Evolutionary conservation across 2,888 invertebrate species (phyloP), one percentile per base, ranked within the genome.

Genomic region (Carterocephalus palaemon): DNA sequence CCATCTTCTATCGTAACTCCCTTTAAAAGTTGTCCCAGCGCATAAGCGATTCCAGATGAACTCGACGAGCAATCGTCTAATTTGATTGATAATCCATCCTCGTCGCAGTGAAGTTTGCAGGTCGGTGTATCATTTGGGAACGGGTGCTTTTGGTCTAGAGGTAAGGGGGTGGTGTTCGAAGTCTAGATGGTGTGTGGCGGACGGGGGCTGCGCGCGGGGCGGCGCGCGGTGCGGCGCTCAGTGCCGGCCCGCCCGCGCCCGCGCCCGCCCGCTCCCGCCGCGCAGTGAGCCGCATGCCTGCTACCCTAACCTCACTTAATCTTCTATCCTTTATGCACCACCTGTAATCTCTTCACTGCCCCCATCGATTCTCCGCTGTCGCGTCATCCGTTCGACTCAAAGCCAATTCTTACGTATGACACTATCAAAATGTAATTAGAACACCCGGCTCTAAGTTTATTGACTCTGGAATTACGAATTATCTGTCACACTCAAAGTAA

Each of bases 221-320:
- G 52, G 68, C 54, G 75, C 79, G 78, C 77, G 78, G 81, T 81
- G 80, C 82, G 77, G 77, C n/a, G n/a, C 67, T 78, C 83, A 83
- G 85, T 85, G 79, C 77, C 66, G 77, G 75, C 75, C 75, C 78
- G 73, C 83, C 78, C 81, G 81, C 82, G 76, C 80, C 81, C 81
- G 78, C 81, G 73, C 78, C 77, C 82, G 75, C 79, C 75, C 75
- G 77, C 68, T 63, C 60, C 65, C 66, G 70, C 64, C 62, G 68
- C 68, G 70, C 64, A 64, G 70, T 68, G 66, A 70, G 68, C 75
- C 75, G 34, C 42, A 42, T 34, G 75, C 79, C 75, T 72, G 76
- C 77, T 75, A 74, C 75, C 75, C 72, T 79, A 80, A 82, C 79
- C 78, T 79, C 75, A 75, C 73, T 76, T 62, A 66, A 51, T 56